Evolutionary conservation across 1,140 invertebrate genomes (phyloP).

Genomic region (Drosophila lacteicornis): DNA sequence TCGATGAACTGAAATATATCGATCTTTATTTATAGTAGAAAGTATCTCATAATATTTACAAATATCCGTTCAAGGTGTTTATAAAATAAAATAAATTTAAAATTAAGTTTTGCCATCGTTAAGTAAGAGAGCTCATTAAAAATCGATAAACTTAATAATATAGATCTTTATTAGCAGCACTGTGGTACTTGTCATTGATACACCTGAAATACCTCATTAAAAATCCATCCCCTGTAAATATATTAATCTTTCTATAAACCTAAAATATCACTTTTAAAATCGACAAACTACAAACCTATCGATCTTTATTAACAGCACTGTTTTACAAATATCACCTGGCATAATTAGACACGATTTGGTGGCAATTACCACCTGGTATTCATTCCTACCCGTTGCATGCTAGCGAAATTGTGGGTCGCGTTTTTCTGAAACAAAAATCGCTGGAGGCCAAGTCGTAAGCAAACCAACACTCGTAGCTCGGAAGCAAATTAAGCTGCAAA

Average conservation of each 20-base stretch:
- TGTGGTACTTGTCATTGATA: not conserved
- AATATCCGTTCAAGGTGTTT: too few species aligned
- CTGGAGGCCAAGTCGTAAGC: constrained; percentile 26
- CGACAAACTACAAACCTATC: not conserved
- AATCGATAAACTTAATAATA: too few species aligned
- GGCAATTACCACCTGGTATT: constrained; percentile 77
- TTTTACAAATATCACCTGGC: constrained; percentile 26
- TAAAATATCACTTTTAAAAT: too few species aligned
- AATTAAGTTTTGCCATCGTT: too few species aligned
- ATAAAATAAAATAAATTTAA: too few species aligned
- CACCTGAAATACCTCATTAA: too few species aligned
- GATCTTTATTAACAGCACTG: constrained; percentile 10
- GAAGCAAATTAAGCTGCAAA: constrained; percentile 77
- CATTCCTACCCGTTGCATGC: constrained; percentile 37
- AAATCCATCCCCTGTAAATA: too few species aligned
- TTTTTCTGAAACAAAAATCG: constrained; percentile 15
- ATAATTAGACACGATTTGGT: constrained; percentile 80
- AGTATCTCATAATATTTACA: too few species aligned
- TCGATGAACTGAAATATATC: too few species aligned
- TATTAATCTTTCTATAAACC: too few species aligned
- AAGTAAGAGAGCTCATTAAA: too few species aligned
- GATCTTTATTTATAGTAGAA: too few species aligned
- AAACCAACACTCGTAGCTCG: constrained; percentile 68
- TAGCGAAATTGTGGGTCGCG: constrained; percentile 30
- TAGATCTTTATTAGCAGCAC: not conserved